Evolutionary conservation across 2,888 invertebrate species (phyloP), one percentile per base, ranked within the genome.

Genomic region (Apodemia zela): DNA sequence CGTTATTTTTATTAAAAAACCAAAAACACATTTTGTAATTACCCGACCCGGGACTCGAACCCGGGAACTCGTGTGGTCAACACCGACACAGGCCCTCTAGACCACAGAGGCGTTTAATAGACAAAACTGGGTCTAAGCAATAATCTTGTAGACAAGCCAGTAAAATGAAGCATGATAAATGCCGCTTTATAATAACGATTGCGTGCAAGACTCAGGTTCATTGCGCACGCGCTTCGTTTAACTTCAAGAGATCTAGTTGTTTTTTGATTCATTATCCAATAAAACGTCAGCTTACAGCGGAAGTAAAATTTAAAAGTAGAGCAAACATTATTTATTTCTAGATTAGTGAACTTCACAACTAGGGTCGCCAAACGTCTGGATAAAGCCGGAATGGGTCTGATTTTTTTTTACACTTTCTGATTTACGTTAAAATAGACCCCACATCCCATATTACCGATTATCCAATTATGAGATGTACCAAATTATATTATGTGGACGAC

Each of bases 161-260:
- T 57, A 57, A 57, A 57, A 18, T 57, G 29, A 25, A 29, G 7
- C 54, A 57, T 29, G 25, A 29, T 57, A 54, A 15, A 54, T 25
- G 25, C 15, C 15, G 25, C 29, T 59, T 38, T 63, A 51, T 51
- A 60, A 45, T 59, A 63, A 63, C 58, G 54, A 45, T 29, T 13
- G 51, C 59, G 60, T 65, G 63, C 60, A 58, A 57, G n/a, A n/a
- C 15, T 58, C 38, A 42, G 60, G 63, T 61, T 63, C 63, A 63
- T 61, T 63, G 65, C 65, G 63, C 67, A 67, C 64, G 67, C 67
- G 63, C 62, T 35, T 38, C 59, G 57, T 33, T 21, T 25, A 18
- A 25, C 60, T 21, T 29, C 57, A 15, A 57, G 29, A 57, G 25
- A 15, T 57, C 15, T 57, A 57, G 25, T 57, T 29, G 57, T 57